Evolutionary conservation across 2,888 invertebrate species (phyloP).

Genomic region (Pocota personata): DNA sequence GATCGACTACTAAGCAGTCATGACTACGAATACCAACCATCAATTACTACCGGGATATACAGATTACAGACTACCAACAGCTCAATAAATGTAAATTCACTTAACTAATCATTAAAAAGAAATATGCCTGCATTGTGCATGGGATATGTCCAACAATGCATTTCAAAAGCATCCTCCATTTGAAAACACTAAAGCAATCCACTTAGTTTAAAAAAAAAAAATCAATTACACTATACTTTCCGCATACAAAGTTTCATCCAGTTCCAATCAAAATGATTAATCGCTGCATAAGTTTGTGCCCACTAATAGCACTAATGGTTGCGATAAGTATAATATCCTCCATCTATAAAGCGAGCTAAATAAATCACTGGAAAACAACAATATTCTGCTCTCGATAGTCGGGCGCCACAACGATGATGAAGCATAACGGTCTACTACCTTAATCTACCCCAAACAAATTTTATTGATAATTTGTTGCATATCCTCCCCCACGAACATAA

Average conservation of each 20-base stretch:
- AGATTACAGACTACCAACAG: too few species aligned
- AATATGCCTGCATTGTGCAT: too few species aligned
- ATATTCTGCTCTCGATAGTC: constrained; percentile 21
- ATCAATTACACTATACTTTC: constrained; percentile 7
- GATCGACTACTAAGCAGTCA: too few species aligned
- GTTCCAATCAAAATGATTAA: constrained; percentile 49
- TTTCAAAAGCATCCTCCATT: too few species aligned
- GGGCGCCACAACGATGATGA: constrained; percentile 38
- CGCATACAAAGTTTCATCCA: background rate
- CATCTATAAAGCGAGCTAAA: constrained; percentile 48
- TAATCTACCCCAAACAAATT: constrained; percentile 29
- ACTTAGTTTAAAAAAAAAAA: background rate
- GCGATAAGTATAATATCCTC: constrained; percentile 48
- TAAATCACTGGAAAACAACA: constrained; percentile 46
- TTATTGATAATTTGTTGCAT: constrained; percentile 46
- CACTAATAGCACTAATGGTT: constrained; percentile 40
- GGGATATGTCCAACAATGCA: too few species aligned
- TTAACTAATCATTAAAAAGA: too few species aligned
- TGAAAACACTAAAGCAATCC: background rate
- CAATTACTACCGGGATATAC: too few species aligned
- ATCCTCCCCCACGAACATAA: background rate
- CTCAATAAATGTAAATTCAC: too few species aligned
- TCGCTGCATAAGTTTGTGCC: constrained; percentile 9
- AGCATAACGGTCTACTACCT: constrained; percentile 24
- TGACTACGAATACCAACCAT: too few species aligned